Evolutionary conservation across 2,797 vertebrate species (phyloP).

Genomic region (Enteromius thamalakanensis): DNA sequence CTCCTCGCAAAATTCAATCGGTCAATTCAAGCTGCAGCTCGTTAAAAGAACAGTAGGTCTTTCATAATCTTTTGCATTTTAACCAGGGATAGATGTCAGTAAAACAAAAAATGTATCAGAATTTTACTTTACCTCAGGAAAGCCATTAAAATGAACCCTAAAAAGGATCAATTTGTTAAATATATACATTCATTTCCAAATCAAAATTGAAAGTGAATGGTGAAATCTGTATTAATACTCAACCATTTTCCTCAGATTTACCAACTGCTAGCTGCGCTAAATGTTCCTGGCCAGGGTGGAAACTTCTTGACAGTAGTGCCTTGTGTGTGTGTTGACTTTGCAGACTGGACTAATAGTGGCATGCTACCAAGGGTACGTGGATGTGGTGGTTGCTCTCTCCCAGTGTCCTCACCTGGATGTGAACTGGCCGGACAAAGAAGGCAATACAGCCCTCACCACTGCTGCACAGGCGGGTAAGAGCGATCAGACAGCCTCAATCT

Average conservation of each 20-base stretch:
- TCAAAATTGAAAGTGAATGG: neutral
- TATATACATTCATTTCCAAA: neutral
- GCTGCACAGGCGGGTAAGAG: slow-evolving; percentile 93
- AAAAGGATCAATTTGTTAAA: neutral
- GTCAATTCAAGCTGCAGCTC: neutral
- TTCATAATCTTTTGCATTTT: neutral
- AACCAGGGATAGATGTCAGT: neutral
- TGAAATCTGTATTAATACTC: neutral
- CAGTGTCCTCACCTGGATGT: slow-evolving; percentile 92
- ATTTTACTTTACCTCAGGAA: neutral
- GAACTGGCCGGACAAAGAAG: slow-evolving; percentile 98
- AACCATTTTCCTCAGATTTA: neutral
- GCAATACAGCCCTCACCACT: slow-evolving; percentile 94
- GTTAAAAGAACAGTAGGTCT: neutral
- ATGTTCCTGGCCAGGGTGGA: slow-evolving; percentile 21
- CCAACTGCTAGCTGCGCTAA: neutral
- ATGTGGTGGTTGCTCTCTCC: slow-evolving; percentile 88
- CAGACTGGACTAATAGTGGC: slow-evolving; percentile 92
- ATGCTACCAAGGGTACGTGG: slow-evolving; percentile 95
- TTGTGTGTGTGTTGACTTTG: slow-evolving; percentile 42
- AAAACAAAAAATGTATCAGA: neutral
- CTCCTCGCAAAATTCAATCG: neutral
- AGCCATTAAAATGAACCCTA: neutral
- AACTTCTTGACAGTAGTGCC: slow-evolving; percentile 23
- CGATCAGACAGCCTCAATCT: neutral